Base-by-base conservation (phyloP, 2,113 vertebrate species). In the Cottus gobio region DNA sequence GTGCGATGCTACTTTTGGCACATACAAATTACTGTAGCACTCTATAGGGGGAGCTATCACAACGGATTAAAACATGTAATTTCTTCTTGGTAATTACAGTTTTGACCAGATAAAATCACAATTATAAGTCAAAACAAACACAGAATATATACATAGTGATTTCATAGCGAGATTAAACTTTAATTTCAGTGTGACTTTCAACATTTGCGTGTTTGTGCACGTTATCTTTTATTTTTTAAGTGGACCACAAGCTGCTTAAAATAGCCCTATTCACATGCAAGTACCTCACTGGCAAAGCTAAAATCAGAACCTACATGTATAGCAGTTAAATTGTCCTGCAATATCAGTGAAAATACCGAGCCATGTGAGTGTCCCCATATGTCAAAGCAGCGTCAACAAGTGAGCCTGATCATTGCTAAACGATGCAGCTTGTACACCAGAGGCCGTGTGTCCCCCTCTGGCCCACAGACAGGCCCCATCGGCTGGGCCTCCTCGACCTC, bases 351-450 rank as follows among this genome's bases (percentile, higher is more conserved):
- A 39, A 64, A 54, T 10, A 67, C 24, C 18, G 7, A 68, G 36
- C 50, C n/a, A 9, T 7, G 8, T 31, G 36, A 31, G 58, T 10
- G 61, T 79, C 30, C 5, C 57, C 58, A 56, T 62, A 31, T 64
- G 50, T 85, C 77, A 74, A 24, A 76, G 42, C 16, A 11, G 18
- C 42, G 77, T 87, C 91, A 91, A 90, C 89, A 92, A 88, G 92
- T 91, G 85, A 85, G 68, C 8, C 65, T 73, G 83, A 88, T 90
- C 74, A 56, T 34, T 82, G 75, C 73, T 84, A 74, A 89, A 86
- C 79, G 81, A 79, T 79, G 77, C 68, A 39, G 65, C 71, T 46
- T 30, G 68, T 64, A 39, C 84, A 75, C 58, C 18, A 31, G 80
- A 52, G 84, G 79, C 82, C 78, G 48, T 2, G 20, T 58, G 54